phyloP scores from a whole-genome alignment of 2,888 invertebrate genomes.

The Chrysomela aeneicollis region DNA sequence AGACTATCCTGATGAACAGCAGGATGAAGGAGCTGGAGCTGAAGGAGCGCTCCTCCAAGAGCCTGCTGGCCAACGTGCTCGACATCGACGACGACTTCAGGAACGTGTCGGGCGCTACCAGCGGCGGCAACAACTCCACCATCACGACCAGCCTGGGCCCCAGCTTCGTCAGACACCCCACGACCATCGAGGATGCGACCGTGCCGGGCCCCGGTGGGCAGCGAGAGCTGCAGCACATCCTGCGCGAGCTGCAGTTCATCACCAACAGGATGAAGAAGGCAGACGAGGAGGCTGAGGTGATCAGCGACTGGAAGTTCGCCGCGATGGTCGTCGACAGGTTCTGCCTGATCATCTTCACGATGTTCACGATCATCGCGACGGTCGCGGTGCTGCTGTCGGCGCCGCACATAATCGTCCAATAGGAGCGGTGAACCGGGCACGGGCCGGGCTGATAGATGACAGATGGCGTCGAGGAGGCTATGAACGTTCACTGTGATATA shows the following conservation, averaged over 20 bases:
- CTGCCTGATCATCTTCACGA: constrained; percentile 94
- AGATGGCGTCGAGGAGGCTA: constrained; percentile 42
- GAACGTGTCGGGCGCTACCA: constrained; percentile 72
- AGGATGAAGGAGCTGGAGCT: constrained; percentile 92
- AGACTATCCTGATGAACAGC: constrained; percentile 88
- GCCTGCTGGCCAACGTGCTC: constrained; percentile 91
- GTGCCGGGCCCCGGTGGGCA: constrained; percentile 69
- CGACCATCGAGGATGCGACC: constrained; percentile 76
- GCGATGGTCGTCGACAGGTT: constrained; percentile 98
- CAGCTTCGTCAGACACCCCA: constrained; percentile 73
- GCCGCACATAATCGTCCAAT: constrained; percentile 95
- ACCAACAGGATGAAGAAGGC: constrained; percentile 93
- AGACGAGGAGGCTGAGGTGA: constrained; percentile 91
- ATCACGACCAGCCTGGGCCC: constrained; percentile 57
- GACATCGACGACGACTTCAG: constrained; percentile 96
- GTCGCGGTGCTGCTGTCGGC: constrained; percentile 90
- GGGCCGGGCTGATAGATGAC: constrained; percentile 9
- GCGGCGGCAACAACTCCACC: constrained; percentile 55
- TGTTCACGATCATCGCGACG: constrained; percentile 93
- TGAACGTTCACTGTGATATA: constrained; percentile 62
- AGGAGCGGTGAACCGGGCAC: constrained; percentile 47
- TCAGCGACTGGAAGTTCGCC: constrained; percentile 98
- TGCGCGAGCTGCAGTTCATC: constrained; percentile 93
- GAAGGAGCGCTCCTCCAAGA: constrained; percentile 93
- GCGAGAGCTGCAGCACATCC: constrained; percentile 87